These are phyloP conservation scores for Penaeus indicus DNA, from an alignment of 1,140 invertebrate genomes.

Conservation along the genomic window DNA sequence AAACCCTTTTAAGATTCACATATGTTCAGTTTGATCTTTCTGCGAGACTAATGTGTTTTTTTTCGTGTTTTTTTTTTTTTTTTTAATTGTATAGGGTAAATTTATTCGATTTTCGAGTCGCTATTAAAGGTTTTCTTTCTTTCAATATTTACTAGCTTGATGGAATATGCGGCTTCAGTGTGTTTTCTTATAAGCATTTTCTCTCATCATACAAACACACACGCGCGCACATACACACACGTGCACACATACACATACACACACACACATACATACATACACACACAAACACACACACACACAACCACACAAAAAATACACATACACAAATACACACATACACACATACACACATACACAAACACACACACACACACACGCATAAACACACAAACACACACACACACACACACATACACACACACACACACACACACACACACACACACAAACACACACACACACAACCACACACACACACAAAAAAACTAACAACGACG, in stretches of 20 bases:
- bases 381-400: not conserved
- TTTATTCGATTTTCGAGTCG: too few relatives aligned
- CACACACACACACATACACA: not conserved
- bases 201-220: not conserved
- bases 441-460: not conserved
- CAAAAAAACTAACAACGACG: not conserved
- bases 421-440: not conserved
- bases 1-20: too few relatives aligned
- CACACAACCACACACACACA: not conserved
- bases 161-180: too few relatives aligned
- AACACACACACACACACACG: not conserved
- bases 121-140: too few relatives aligned
- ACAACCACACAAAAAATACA: not conserved
- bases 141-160: too few relatives aligned
- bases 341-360: not conserved
- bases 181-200: not conserved
- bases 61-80: too few relatives aligned
- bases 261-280: not conserved
- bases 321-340: not conserved
- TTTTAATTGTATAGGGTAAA: too few relatives aligned
- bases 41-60: too few relatives aligned
- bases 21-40: too few relatives aligned
- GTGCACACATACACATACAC: not conserved
- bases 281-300: not conserved
- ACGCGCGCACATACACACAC: not conserved